phyloP scores from a whole-genome alignment of 2,888 invertebrate genomes.

The Parelbella ahira region DNA sequence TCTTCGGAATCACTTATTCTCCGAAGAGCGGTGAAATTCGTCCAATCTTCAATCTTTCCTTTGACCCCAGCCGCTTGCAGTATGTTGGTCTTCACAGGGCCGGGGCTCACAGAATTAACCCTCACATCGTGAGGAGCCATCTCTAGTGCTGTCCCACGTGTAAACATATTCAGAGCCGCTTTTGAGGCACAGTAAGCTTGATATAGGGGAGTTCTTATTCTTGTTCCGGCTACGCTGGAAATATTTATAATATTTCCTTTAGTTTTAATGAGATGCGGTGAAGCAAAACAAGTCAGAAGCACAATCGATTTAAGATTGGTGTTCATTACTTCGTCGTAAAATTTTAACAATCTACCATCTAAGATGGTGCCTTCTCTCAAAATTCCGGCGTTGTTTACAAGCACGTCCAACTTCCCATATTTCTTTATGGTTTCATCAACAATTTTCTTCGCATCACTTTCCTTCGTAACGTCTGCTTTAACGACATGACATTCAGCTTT shows the following conservation, averaged over 20 bases:
- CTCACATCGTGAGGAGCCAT: slow-evolving; percentile 37
- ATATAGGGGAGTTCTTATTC: background rate
- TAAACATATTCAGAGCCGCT: slow-evolving; percentile 8
- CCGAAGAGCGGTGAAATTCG: slow-evolving; percentile 30
- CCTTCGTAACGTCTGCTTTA: slow-evolving; percentile 39
- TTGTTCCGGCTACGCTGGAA: slow-evolving; percentile 39
- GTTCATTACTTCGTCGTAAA: slow-evolving; percentile 40
- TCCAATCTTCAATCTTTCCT: slow-evolving; percentile 62
- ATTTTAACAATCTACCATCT: slow-evolving; percentile 34
- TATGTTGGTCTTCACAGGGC: slow-evolving; percentile 48
- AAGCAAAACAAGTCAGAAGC: slow-evolving; percentile 38
- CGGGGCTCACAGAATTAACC: slow-evolving; percentile 39
- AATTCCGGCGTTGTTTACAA: slow-evolving; percentile 48
- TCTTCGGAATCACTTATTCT: slow-evolving; percentile 39
- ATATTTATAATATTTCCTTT: slow-evolving; percentile 50
- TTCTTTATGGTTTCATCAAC: slow-evolving; percentile 38
- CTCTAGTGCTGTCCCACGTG: slow-evolving; percentile 4
- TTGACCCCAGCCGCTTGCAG: slow-evolving; percentile 52
- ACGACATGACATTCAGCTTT: slow-evolving; percentile 37
- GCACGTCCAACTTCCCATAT: slow-evolving; percentile 44
- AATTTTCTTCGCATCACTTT: slow-evolving; percentile 36
- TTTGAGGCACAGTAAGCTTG: slow-evolving; percentile 4
- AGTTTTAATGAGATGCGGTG: slow-evolving; percentile 39
- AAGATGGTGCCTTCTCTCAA: slow-evolving; percentile 28
- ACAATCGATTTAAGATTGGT: slow-evolving; percentile 42